These are phyloP conservation scores for Erebia ligea DNA, from an alignment of 2,888 invertebrate genomes.

Conservation along the genomic window DNA sequence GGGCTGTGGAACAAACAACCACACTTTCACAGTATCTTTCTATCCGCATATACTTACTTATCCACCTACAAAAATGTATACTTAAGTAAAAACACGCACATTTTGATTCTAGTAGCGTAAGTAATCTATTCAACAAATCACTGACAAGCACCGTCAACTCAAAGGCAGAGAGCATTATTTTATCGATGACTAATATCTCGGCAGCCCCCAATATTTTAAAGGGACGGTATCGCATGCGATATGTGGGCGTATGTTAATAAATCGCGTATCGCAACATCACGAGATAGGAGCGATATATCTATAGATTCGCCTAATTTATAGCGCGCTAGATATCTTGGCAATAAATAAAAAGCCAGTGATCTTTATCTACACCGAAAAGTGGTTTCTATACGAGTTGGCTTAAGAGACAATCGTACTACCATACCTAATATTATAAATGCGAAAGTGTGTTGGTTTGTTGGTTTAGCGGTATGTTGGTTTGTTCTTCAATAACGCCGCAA, in stretches of 20 bases:
- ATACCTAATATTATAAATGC: no score
- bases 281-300: slow-evolving; percentile 44
- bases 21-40: no score
- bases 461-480: no score
- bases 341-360: slow-evolving; percentile 51
- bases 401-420: no score
- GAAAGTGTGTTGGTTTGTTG: no score
- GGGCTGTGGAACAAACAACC: no score
- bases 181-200: slow-evolving; percentile 38
- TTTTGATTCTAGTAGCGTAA: background rate
- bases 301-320: slow-evolving; percentile 50
- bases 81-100: no score
- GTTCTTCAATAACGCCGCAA: no score
- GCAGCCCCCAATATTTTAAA: slow-evolving; percentile 29
- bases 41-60: no score
- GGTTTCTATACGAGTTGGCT: slow-evolving; percentile 19
- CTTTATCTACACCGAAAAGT: slow-evolving; percentile 47
- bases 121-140: slow-evolving; percentile 14
- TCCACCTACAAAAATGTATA: no score
- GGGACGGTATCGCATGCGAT: slow-evolving; percentile 33
- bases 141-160: slow-evolving; percentile 15
- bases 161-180: slow-evolving; percentile 33
- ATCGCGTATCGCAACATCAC: slow-evolving; percentile 39
- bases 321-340: slow-evolving; percentile 44
- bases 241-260: slow-evolving; percentile 45